These are phyloP conservation scores for Loris lydekkerianus DNA, from an alignment of 2,797 vertebrate genomes.

Conservation along the genomic window DNA sequence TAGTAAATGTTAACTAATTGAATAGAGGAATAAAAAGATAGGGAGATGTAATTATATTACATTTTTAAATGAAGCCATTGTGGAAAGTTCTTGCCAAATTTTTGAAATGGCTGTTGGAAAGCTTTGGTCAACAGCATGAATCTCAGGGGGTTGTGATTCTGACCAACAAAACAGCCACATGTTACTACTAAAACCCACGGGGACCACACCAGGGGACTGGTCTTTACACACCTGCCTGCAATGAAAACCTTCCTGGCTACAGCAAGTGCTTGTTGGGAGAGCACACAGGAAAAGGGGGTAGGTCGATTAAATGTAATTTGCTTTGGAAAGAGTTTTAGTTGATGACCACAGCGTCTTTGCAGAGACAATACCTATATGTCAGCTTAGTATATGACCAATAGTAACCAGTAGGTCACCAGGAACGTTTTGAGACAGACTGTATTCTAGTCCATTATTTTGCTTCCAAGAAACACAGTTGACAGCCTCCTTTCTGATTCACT, in stretches of 20 bases:
- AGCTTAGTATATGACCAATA: neutral
- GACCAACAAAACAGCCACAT: neutral
- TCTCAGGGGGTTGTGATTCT: neutral
- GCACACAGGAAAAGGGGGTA: neutral
- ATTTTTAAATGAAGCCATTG: neutral
- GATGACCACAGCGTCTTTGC: neutral
- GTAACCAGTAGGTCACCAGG: neutral
- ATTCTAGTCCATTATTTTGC: no score
- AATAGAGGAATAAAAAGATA: constrained; percentile 11
- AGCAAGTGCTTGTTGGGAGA: constrained; percentile 45
- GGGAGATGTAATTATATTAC: neutral
- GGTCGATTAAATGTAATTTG: constrained; percentile 10
- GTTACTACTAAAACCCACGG: neutral
- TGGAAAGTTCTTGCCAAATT: constrained; percentile 28
- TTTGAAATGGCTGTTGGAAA: constrained; percentile 45
- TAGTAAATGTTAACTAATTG: neutral
- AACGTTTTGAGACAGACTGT: no score
- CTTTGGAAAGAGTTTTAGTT: neutral
- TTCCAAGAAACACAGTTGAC: no score
- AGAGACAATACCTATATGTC: neutral
- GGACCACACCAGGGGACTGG: neutral
- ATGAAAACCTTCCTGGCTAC: neutral
- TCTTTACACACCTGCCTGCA: neutral
- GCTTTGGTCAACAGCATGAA: neutral
- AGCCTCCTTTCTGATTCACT: no score